Evolutionary conservation across 2,888 invertebrate species (phyloP), one percentile per base, ranked within the genome.

Genomic region (Tetranychus piercei): DNA sequence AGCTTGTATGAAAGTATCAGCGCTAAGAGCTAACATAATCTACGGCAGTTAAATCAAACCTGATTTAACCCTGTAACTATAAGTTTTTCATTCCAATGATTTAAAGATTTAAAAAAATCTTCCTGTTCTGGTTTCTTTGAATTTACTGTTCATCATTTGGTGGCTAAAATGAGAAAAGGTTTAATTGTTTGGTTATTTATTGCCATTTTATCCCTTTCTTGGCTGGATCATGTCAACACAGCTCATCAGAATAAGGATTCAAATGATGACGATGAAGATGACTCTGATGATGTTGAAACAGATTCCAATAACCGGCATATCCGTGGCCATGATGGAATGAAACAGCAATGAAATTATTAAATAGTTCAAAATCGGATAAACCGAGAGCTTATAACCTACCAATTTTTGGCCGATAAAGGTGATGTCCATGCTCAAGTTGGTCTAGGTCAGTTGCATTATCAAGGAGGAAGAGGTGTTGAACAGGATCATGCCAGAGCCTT

Each of bases 381-480:
- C 77, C 75, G 73, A 76, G 78, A 73, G 92, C 91, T 0, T 91
- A 91, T 79, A 85, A 88, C 65, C 84, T 99, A 99, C 85, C 93
- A 95, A 83, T 87, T 99, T 80, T 84, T 99, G 79, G 99, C 97
- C 0, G 96, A 99, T 82, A 95, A 97, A 81, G 97, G 97, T 3
- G 97, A 99, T 81, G 90, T 94, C 44, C 93, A 94, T 82, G 96
- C 96, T 1, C 96, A 96, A 87, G 91, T 97, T 73, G 96, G 95
- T 0, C 85, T 99, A 0, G 99, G 97, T 0, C 96, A 97, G 82
- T 85, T 99, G 72, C 96, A 96, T 84, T 94, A 95, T 84, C 95
- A 95, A 83, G 99, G 99, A 23, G 95, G 95, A 3, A 88, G 96
- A 79, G 97, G 97, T 18, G 94, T 95, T 9, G 90, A 92, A 23